Evolutionary conservation across 2,797 vertebrate genomes (phyloP), one percentile per base, ranked within the genome.

Genomic region (Pangasius mekongensis): DNA sequence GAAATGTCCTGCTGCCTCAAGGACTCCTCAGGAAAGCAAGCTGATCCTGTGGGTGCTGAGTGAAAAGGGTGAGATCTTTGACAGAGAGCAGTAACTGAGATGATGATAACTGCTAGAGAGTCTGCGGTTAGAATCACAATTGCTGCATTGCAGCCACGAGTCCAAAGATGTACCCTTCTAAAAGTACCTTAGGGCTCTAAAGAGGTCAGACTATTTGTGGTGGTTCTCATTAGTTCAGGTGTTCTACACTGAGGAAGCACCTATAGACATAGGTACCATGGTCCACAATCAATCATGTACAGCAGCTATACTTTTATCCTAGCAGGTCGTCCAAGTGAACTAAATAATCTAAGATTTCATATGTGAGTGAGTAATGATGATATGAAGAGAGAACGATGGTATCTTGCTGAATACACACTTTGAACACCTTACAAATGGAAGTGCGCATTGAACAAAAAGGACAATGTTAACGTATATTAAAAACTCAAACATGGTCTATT

Each of bases 41-140:
- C 74, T 85, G 87, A 90, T 89, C 84, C 87, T 77, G 66, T n/a
- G 58, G 73, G 81, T 39, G 62, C 43, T 64, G 84, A 67, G 54
- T 56, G 58, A 89, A 39, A 62, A 64, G n/a, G 43, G 24, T 78
- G 85, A 58, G 43, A 84, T 62, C 62, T 64, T 64, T 77, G 66
- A 86, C 78, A 52, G 54, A 54, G 82, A 62, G 56, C 80, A 69
- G 81, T 84, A 73, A 74, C 18, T 83, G 39, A 74, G 73, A 84
- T 64, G 43, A 87, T 67, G 69, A 88, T 30, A 85, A 88, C 83
- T 33, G 60, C 62, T 80, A 56, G 10, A 83, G 82, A 36, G 49
- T 87, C 47, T 87, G 73, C 20, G 71, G 56, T 87, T 89, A 74
- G 83, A 58, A 90, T 85, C 71, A 69, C 69, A 60, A 67, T 24